Evolutionary conservation across 2,888 invertebrate species (phyloP), one percentile per base, ranked within the genome.

Genomic region (Doris montereyensis): DNA sequence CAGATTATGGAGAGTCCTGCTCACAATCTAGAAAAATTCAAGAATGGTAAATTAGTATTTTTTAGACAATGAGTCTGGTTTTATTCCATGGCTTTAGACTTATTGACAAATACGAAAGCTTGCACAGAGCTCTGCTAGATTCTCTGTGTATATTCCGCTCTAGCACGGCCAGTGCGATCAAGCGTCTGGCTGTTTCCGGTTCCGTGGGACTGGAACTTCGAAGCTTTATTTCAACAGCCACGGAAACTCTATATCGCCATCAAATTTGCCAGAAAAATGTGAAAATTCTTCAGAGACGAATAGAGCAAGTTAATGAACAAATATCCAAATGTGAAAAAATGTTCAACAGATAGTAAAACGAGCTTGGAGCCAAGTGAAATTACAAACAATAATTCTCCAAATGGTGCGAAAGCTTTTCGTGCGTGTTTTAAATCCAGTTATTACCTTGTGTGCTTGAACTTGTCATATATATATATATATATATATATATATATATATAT

Each of bases 1-100:
- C 95, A 95, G 87, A 96, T 96, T 88, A 96, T 97, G 96, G 95
- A 95, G 84, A 95, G 95, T 0, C 96, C 96, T 0, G 95, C 96
- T 0, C 97, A 97, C 90, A 97, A 97, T 92, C 92, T 97, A 76
- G 96, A 96, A 0, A 93, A 93, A 84, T 94, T 94, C 88, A 92
- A 94, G 84, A 94, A 84, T 77, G 95, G 95, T 52, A 92, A 95
- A 17, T 92, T 97, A 65, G 92, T 97, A 26, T 97, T 97, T 89
- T 92, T 89, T 97, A 73, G 97, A 97, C 85, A 90, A 90, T 79
- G 90, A 90, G 81, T 89, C 90, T 3, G 90, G 96, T 0, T 91
- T 92, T 97, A 4, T 91, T 97, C 80, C 97, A 97, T 88, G 96
- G 96, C 0, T 97, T 96, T 90, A 93, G 97, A 82, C 92, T 97